Conservation (phyloP, 2,797 vertebrate species). For the Margarornis squamiger region DNA sequence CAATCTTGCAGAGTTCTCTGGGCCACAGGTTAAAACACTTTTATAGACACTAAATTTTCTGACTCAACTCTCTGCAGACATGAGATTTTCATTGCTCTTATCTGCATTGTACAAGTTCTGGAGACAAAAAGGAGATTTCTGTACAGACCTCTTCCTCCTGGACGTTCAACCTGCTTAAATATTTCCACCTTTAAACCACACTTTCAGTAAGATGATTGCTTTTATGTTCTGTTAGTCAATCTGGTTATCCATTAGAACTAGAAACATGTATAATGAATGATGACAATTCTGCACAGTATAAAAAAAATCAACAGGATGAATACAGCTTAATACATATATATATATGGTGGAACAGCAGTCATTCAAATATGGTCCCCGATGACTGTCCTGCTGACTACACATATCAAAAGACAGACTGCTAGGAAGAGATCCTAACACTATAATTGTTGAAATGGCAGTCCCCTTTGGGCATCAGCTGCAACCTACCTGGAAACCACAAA, state of each 20-base stretch:
- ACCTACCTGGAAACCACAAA: not conserved
- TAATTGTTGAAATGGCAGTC: not conserved
- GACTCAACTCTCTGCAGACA: not conserved
- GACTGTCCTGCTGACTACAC: not conserved
- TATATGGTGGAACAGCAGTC: not conserved
- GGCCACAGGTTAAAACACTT: not conserved
- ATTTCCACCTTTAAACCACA: not conserved
- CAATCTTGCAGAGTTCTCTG: not conserved
- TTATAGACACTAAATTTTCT: not conserved
- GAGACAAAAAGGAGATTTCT: slow-evolving; percentile 24
- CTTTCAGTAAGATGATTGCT: slow-evolving; percentile 8
- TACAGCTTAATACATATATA: not conserved
- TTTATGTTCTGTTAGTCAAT: not conserved
- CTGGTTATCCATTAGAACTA: not conserved
- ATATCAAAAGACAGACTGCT: not conserved
- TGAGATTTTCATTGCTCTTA: not conserved
- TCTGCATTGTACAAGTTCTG: not conserved
- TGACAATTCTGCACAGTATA: not conserved
- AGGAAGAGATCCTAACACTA: not conserved
- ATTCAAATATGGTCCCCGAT: not conserved
- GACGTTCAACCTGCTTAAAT: slow-evolving; percentile 12
- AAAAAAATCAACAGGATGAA: not conserved
- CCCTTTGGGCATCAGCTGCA: not conserved
- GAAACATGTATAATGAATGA: not conserved
- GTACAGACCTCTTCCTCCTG: not conserved